Evolutionary conservation across 2,113 vertebrate species (phyloP), one percentile per base, ranked within the genome.

Genomic region (Gasterosteus nipponicus): DNA sequence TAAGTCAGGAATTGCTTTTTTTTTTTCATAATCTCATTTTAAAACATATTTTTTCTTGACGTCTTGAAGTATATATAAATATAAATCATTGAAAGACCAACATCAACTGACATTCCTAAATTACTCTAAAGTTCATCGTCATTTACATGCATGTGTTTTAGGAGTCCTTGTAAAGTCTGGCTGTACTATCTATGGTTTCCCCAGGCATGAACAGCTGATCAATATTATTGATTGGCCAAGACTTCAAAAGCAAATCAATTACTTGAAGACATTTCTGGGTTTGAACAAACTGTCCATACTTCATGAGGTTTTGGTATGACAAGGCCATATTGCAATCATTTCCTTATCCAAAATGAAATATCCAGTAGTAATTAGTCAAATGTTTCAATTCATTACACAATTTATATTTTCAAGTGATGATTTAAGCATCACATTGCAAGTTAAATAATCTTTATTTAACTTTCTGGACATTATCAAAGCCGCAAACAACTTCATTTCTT

Each of bases 151-250:
- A 38, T 72, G 68, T 75, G 54, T 75, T 89, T 82, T 59, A 75
- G 72, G 64, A 87, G 89, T 90, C 90, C 91, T 92, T 93, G 90
- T 92, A 86, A 86, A 90, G 89, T 90, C 91, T 91, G 76, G 10
- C 38, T 68, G 59, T 53, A 79, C 80, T 85, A 76, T 77, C 69
- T 41, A 84, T 86, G 64, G 78, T 88, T 85, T 85, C 79, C 84
- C 85, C 80, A 74, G 81, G 77, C 81, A 78, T 87, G 80, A 87
- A 73, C 81, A 64, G 60, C 65, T 79, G 74, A 88, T 93, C 83
- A 77, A 88, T 92, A 90, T 35, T 67, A 80, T 78, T 61, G 79
- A 90, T 69, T 42, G 9, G 41, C 38, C 73, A 53, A 81, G 76
- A 85, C 75, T 81, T 80, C 72, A 67, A 62, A 68, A 82, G 56